Base-by-base conservation (phyloP, 2,888 invertebrate species). In the Ectobius pallidus region DNA sequence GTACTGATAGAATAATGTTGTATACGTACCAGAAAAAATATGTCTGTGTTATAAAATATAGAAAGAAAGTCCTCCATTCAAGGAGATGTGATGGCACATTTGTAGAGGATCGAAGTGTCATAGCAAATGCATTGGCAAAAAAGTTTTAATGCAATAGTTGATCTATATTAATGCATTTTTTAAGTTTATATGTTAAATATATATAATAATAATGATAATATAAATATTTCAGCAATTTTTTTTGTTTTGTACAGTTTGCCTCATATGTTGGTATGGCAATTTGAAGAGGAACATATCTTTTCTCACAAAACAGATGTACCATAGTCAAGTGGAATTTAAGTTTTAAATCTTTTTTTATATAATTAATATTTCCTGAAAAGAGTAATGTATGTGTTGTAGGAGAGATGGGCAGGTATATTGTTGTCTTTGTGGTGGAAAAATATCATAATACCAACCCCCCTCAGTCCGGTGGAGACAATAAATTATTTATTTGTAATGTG, bases 401-500 rank as follows among this genome's bases (percentile, higher is more conserved):
- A 65, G 16, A 18, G 65, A 30, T 42, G 44, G 44, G 65, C 42
- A 30, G 39, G 42, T 63, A 25, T 63, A 52, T 52, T 25, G 25
- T 25, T 52, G 58, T 65, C 39, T 62, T 30, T 27, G 27, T 65
- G 44, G 39, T 62, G 62, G 39, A 34, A 62, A 62, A 11, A 44
- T 65, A 65, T 61, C 61, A 25, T 65, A 27, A 58, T 58, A 58
- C 58, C 58, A 65, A 44, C 63, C 46, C 63, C n/a, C 70, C 32
- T 63, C 44, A 62, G 62, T 63, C 63, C 39, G 55, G 55, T 70
- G 73, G 73, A 73, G 73, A 73, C 73, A 73, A 73, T 73, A 73
- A 73, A 73, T 73, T 73, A 73, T 73, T 73, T 73, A 73, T 73
- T 73, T 73, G 73, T 73, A 72, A 34, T 30, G 25, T 55, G 6